Evolutionary conservation across 2,797 vertebrate genomes (phyloP).

Genomic region (Leptatherina wallacei): DNA sequence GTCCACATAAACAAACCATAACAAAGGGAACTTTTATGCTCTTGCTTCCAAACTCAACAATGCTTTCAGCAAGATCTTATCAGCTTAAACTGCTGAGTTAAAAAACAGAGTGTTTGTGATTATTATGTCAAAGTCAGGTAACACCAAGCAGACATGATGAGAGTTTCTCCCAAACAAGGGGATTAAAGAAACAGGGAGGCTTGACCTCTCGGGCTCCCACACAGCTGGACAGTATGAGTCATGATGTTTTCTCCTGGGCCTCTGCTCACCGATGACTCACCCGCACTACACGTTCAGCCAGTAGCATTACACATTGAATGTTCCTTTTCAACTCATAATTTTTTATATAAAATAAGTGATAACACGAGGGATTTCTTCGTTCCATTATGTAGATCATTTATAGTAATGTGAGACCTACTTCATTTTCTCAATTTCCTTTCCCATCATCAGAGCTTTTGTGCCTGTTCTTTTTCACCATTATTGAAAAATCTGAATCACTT

Average conservation of each 20-base stretch:
- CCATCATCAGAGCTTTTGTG: no score
- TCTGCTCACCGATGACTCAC: slow-evolving; percentile 26
- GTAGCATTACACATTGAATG: neutral
- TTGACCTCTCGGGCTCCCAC: slow-evolving; percentile 29
- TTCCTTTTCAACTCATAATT: neutral
- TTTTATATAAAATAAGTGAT: neutral
- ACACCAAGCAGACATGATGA: neutral
- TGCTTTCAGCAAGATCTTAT: no score
- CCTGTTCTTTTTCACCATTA: no score
- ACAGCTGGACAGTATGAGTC: slow-evolving; percentile 47
- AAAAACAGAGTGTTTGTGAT: neutral
- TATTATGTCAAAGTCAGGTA: neutral
- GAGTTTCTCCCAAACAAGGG: neutral
- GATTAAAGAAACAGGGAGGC: neutral
- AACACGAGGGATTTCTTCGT: neutral
- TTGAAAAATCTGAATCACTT: no score
- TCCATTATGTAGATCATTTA: no score
- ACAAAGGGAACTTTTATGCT: no score
- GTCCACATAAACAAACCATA: no score
- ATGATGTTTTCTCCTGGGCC: slow-evolving; percentile 26
- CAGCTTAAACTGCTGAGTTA: neutral
- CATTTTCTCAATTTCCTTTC: no score
- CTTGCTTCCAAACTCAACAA: neutral
- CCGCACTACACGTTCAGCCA: neutral
- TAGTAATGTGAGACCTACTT: no score